Percentiles rank a stretch among this genome's conserved stretches.
phyloP scores from a whole-genome alignment of 2,888 invertebrate species.

The Pandemis cinnamomeana region DNA sequence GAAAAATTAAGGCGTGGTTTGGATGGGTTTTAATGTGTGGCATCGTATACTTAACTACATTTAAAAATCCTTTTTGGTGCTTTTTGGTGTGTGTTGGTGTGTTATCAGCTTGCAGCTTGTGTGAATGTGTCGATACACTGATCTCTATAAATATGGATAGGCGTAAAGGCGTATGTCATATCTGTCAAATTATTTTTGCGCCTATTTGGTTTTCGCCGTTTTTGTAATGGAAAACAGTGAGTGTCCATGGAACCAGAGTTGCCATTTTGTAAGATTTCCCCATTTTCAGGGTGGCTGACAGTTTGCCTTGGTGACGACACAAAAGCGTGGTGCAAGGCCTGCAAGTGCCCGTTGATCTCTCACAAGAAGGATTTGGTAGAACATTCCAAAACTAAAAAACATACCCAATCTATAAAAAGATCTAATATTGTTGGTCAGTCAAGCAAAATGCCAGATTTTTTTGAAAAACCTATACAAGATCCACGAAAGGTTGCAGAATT shows the following conservation, averaged over 20 bases:
- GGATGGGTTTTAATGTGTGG: no score
- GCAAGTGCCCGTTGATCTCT: not conserved
- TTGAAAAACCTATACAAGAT: not conserved
- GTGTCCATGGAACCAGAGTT: not conserved
- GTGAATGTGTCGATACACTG: no score
- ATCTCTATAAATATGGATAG: no score
- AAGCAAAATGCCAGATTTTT: not conserved
- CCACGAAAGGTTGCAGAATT: not conserved
- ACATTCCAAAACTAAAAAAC: slow-evolving; percentile 4
- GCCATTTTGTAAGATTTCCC: not conserved
- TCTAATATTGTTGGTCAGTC: slow-evolving; percentile 1
- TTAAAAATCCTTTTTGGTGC: no score
- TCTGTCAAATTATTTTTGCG: no score
- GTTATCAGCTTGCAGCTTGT: no score
- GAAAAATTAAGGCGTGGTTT: no score
- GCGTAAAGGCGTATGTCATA: no score
- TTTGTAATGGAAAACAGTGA: no score
- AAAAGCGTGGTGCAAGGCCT: slow-evolving; percentile 3
- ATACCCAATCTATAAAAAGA: not conserved
- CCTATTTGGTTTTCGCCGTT: no score
- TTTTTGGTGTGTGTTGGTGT: no score
- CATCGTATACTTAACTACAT: no score
- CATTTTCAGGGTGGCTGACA: slow-evolving; percentile 3
- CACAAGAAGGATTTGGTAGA: not conserved
- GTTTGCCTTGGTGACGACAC: not conserved